A percentile compares a stretch with the other conserved stretches of the same genome.
These are phyloP conservation scores for Nothobranchius kuhntae DNA, from an alignment of 2,113 vertebrate species.

Conservation along the genomic window DNA sequence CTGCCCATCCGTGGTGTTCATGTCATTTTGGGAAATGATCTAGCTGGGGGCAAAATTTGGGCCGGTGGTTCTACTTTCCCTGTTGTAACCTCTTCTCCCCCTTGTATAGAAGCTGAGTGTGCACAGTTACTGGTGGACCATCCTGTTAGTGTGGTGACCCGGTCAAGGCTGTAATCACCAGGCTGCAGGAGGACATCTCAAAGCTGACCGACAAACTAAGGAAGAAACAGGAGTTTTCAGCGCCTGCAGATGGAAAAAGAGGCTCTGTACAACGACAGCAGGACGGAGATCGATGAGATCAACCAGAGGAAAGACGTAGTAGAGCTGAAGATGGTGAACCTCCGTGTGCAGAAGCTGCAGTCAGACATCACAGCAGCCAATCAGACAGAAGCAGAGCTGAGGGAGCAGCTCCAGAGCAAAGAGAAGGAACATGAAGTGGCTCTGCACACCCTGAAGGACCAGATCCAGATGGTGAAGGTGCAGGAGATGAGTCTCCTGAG, in stretches of 20 bases:
- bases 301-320: slow-evolving; percentile 87
- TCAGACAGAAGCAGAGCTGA: slow-evolving; percentile 81
- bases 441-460: slow-evolving; percentile 79
- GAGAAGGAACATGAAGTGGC: slow-evolving; percentile 83
- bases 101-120: too few relatives aligned
- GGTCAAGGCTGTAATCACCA: slow-evolving; percentile 43
- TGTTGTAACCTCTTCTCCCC: too few relatives aligned
- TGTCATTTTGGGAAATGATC: too few relatives aligned
- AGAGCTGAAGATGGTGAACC: slow-evolving; percentile 79
- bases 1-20: too few relatives aligned
- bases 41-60: too few relatives aligned
- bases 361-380: slow-evolving; percentile 81
- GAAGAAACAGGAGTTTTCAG: slow-evolving; percentile 90
- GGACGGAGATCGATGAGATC: slow-evolving; percentile 89
- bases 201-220: slow-evolving; percentile 87
- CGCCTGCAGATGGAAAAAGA: slow-evolving; percentile 82
- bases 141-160: too few relatives aligned
- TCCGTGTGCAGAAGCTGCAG: slow-evolving; percentile 83
- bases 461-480: slow-evolving; percentile 91
- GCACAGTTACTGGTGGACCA: too few relatives aligned
- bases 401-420: slow-evolving; percentile 83
- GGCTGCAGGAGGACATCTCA: slow-evolving; percentile 83
- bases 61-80: too few relatives aligned
- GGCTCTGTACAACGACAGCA: slow-evolving; percentile 80
- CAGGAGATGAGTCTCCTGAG: slow-evolving; percentile 87